Percentiles rank a stretch among this genome's conserved stretches.
These are phyloP conservation scores for Oreonectes daqikongensis DNA, from an alignment of 2,797 vertebrate species.

Conservation along the genomic window DNA sequence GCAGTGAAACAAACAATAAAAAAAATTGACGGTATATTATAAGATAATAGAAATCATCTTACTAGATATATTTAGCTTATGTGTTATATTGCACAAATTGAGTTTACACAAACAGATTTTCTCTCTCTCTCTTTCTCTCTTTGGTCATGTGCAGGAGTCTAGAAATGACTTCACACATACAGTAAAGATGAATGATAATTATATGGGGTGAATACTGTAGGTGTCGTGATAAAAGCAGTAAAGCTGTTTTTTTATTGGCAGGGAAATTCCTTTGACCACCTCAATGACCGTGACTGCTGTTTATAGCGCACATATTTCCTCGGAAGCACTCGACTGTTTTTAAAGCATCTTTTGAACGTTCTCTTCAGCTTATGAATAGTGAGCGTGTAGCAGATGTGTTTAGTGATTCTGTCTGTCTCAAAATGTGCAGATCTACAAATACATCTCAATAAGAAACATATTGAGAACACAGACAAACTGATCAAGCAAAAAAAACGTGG, in stretches of 20 bases:
- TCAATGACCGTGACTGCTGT: not conserved
- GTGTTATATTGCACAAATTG: not conserved
- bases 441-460: not conserved
- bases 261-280: conserved; percentile 17
- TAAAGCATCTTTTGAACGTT: not conserved
- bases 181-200: not conserved
- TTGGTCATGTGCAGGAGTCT: not conserved
- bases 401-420: not conserved
- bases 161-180: not conserved
- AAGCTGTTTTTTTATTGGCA: not conserved
- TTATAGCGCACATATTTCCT: not conserved
- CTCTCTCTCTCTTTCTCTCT: no score
- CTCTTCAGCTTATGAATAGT: not conserved
- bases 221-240: not conserved
- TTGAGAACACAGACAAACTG: not conserved
- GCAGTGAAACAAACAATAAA: not conserved
- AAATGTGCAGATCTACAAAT: not conserved
- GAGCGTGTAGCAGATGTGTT: not conserved
- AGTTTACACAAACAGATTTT: not conserved
- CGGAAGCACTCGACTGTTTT: not conserved
- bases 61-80: not conserved
- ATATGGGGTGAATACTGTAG: not conserved
- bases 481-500: no score
- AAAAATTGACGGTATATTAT: not conserved
- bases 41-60: not conserved